A percentile compares a stretch with the other conserved stretches of the same genome.
Evolutionary conservation across 2,113 vertebrate species (phyloP).

Genomic region (Monopterus albus): DNA sequence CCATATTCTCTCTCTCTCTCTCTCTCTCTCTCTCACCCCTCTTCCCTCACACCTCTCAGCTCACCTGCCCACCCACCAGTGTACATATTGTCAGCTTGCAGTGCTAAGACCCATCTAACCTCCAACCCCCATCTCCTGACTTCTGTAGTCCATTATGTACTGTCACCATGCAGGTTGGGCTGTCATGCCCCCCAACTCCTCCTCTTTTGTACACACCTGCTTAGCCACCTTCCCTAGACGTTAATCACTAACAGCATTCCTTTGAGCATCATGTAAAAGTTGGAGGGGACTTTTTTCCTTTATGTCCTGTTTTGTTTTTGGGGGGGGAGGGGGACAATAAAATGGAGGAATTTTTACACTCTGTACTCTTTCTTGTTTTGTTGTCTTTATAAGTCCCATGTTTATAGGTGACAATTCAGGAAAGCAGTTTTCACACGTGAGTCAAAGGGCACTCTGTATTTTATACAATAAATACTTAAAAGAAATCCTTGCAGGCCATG

Average conservation of each 20-base stretch:
- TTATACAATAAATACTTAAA: slow-evolving; percentile 85
- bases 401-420: slow-evolving; percentile 63
- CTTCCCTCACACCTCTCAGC: slow-evolving; percentile 28
- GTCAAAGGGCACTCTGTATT: slow-evolving; percentile 78
- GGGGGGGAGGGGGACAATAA: slow-evolving; percentile 44
- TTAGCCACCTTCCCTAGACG: slow-evolving; percentile 80
- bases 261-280: slow-evolving; percentile 80
- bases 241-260: slow-evolving; percentile 91
- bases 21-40: not conserved
- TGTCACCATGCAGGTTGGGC: slow-evolving; percentile 49
- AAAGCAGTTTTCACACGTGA: slow-evolving; percentile 55
- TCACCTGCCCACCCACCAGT: slow-evolving; percentile 65
- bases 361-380: slow-evolving; percentile 65
- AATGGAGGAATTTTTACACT: slow-evolving; percentile 73
- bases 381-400: slow-evolving; percentile 60
- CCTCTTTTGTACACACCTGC: slow-evolving; percentile 15
- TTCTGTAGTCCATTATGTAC: slow-evolving; percentile 40
- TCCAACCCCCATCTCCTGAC: slow-evolving; percentile 32
- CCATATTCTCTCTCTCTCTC: slow-evolving; percentile 4
- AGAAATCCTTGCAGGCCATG: slow-evolving; percentile 86
- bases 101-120: slow-evolving; percentile 53
- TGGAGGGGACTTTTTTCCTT: slow-evolving; percentile 72
- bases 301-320: slow-evolving; percentile 18
- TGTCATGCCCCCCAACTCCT: not conserved
- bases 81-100: slow-evolving; percentile 81